These are phyloP conservation scores for Drosophila tanythrix DNA, from an alignment of 2,888 invertebrate genomes.

Conservation along the genomic window DNA sequence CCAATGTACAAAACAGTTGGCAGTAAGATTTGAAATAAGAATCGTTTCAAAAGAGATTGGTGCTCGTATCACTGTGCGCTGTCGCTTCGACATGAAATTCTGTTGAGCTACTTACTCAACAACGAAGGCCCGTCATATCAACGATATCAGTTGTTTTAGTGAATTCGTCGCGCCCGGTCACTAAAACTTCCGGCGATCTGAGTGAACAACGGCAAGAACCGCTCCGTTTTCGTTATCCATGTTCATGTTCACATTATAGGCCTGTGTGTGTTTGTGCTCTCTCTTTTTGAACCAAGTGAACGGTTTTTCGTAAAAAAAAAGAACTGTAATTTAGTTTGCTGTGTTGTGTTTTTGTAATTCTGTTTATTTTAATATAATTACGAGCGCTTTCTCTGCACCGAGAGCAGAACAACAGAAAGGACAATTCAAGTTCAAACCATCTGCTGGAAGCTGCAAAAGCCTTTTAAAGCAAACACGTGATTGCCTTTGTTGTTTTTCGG, in stretches of 20 bases:
- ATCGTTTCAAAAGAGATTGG: neutral
- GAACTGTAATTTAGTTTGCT: slow-evolving; percentile 66
- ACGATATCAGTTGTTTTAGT: slow-evolving; percentile 79
- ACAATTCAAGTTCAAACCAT: slow-evolving; percentile 68
- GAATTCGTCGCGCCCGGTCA: slow-evolving; percentile 78
- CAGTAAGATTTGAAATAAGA: neutral
- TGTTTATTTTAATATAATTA: slow-evolving; percentile 64
- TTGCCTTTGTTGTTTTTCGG: slow-evolving; percentile 46
- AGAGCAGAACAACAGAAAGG: slow-evolving; percentile 48
- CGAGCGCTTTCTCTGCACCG: slow-evolving; percentile 58
- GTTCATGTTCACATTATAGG: slow-evolving; percentile 49
- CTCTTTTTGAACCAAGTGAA: slow-evolving; percentile 25
- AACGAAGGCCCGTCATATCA: slow-evolving; percentile 78
- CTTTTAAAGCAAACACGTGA: slow-evolving; percentile 31
- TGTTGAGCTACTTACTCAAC: slow-evolving; percentile 67
- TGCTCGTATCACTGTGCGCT: slow-evolving; percentile 47
- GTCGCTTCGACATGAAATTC: slow-evolving; percentile 57
- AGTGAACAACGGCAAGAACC: slow-evolving; percentile 23
- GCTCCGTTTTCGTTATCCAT: slow-evolving; percentile 38
- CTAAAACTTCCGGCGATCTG: slow-evolving; percentile 30
- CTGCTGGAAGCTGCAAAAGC: slow-evolving; percentile 57
- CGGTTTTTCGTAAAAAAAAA: slow-evolving; percentile 31
- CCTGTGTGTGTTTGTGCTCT: slow-evolving; percentile 28
- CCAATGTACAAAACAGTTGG: neutral
- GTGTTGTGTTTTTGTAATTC: slow-evolving; percentile 10